phyloP scores from a whole-genome alignment of 2,113 vertebrate species.

The Melanostigma gelatinosum region DNA sequence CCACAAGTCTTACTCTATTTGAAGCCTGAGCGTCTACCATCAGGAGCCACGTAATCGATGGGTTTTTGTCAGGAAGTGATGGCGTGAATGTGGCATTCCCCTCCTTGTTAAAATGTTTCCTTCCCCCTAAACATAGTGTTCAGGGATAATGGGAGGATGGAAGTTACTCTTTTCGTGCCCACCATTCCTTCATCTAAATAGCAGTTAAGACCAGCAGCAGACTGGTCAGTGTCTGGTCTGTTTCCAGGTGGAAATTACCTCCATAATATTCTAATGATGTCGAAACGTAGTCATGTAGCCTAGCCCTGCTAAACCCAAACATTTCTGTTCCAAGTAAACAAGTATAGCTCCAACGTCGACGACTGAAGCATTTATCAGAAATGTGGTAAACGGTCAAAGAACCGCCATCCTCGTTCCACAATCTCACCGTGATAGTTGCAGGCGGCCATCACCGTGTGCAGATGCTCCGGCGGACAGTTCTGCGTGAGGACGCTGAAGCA shows the following conservation, averaged over 20 bases:
- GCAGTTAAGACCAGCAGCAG: slow-evolving; percentile 1
- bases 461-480: slow-evolving; percentile 79
- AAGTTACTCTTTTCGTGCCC: background rate
- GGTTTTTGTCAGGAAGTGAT: background rate
- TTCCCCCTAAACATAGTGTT: slow-evolving; percentile 36
- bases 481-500: slow-evolving; percentile 91
- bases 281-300: background rate
- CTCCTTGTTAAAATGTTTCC: slow-evolving; percentile 18
- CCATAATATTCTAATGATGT: background rate
- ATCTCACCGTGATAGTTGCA: slow-evolving; percentile 91
- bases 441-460: slow-evolving; percentile 84
- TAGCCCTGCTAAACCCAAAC: background rate
- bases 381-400: background rate
- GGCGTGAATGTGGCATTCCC: slow-evolving; percentile 23
- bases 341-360: background rate
- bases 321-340: background rate
- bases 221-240: slow-evolving; percentile 2
- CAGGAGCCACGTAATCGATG: slow-evolving; percentile 13
- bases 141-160: slow-evolving; percentile 12
- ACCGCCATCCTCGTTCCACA: background rate
- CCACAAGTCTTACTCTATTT: slow-evolving; percentile 6
- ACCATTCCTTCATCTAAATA: slow-evolving; percentile 7
- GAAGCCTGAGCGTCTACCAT: background rate
- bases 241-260: slow-evolving; percentile 17
- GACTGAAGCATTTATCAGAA: background rate